Percentiles rank a stretch among this genome's conserved stretches.
These are phyloP conservation scores for Andricus curvator DNA, from an alignment of 2,888 invertebrate species.

Conservation along the genomic window DNA sequence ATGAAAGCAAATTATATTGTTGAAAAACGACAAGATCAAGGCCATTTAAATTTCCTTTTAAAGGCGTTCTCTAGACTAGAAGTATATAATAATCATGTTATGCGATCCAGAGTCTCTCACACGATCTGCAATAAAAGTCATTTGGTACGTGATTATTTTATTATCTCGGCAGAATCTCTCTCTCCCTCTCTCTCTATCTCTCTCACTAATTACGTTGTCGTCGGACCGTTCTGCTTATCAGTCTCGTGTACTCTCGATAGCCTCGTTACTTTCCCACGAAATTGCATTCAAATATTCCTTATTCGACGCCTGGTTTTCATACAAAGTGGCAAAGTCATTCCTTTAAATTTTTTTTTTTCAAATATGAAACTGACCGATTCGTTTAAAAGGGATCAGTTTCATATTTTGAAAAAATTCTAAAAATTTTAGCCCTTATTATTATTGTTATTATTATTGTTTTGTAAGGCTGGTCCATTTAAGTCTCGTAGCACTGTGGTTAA, in stretches of 20 bases:
- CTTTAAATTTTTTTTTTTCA: neutral
- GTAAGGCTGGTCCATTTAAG: no score
- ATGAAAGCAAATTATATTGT: slow-evolving; percentile 7
- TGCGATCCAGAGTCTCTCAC: slow-evolving; percentile 27
- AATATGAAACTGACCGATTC: neutral
- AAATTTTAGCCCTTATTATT: no score
- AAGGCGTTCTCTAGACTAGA: slow-evolving; percentile 4
- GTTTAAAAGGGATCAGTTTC: neutral
- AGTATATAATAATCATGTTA: slow-evolving; percentile 13
- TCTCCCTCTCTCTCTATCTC: slow-evolving; percentile 45
- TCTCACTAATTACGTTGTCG: slow-evolving; percentile 46
- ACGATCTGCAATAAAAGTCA: slow-evolving; percentile 44
- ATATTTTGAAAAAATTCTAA: no score
- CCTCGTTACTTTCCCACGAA: slow-evolving; percentile 39
- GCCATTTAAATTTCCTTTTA: slow-evolving; percentile 4
- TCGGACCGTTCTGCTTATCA: slow-evolving; percentile 35
- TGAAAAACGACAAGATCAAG: slow-evolving; percentile 20
- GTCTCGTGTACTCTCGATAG: slow-evolving; percentile 17
- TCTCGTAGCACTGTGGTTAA: no score
- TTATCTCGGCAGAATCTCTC: slow-evolving; percentile 48
- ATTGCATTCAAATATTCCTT: neutral
- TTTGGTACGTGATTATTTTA: slow-evolving; percentile 54
- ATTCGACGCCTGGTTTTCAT: neutral
- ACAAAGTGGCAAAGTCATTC: neutral
- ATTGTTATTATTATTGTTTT: no score